Conservation (phyloP, 1,140 invertebrate species). For the Planococcus citri region DNA sequence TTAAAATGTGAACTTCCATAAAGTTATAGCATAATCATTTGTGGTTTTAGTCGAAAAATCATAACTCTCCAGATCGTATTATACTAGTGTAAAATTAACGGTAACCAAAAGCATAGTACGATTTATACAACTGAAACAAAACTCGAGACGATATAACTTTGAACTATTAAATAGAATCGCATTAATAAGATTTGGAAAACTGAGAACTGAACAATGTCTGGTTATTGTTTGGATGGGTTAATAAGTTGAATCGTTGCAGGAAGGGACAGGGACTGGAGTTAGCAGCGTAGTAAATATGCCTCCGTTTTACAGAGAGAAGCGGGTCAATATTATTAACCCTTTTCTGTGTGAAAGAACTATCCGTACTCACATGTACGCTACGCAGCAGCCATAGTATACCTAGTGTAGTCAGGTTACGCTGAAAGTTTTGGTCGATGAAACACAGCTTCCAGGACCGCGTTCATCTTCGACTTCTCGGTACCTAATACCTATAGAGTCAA, state of each 20-base stretch:
- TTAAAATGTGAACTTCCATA: no score
- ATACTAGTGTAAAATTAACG: no score
- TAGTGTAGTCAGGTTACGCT: not conserved
- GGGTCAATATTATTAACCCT: conserved; percentile 3
- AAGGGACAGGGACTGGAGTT: not conserved
- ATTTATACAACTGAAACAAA: no score
- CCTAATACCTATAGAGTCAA: not conserved
- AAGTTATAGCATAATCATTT: no score
- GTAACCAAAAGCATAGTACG: no score
- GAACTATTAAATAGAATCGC: not conserved
- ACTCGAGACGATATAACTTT: not conserved
- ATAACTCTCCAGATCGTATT: no score
- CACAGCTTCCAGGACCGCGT: not conserved
- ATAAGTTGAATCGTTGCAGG: not conserved
- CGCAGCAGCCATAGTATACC: not conserved
- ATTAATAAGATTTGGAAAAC: not conserved
- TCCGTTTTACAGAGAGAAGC: not conserved
- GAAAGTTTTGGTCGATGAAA: not conserved
- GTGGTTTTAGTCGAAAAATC: no score
- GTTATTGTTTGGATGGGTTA: not conserved
- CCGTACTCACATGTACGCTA: not conserved
- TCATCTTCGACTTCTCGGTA: conserved; percentile 1
- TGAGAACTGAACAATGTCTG: not conserved
- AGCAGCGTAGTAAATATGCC: not conserved
- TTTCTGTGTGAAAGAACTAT: not conserved